phyloP scores from a whole-genome alignment of 2,797 vertebrate genomes.

The Spea hammondii region DNA sequence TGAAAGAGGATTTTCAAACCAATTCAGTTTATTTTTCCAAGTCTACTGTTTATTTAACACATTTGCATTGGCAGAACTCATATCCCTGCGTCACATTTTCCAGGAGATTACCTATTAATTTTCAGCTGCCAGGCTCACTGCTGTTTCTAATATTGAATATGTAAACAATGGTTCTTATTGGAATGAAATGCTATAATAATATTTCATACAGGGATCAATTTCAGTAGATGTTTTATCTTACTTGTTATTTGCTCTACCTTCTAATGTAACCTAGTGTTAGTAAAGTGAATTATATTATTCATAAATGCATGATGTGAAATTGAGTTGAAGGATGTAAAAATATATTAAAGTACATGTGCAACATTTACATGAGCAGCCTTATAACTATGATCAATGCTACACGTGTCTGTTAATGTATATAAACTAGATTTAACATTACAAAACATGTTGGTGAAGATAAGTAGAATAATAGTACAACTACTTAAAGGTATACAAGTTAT shows the following conservation, averaged over 20 bases:
- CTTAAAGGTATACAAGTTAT: too few species aligned
- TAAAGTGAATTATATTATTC: conserved; percentile 55
- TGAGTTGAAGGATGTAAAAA: conserved; percentile 21
- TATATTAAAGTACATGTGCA: conserved; percentile 5
- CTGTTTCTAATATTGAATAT: conserved; percentile 58
- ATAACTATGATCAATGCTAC: too few species aligned
- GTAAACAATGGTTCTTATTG: conserved; percentile 59
- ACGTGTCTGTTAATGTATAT: too few species aligned
- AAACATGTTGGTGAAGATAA: too few species aligned
- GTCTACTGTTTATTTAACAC: conserved; percentile 60
- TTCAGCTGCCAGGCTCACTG: conserved; percentile 57
- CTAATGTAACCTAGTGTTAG: conserved; percentile 59
- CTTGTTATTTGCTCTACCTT: conserved; percentile 64
- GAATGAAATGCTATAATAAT: conserved; percentile 55
- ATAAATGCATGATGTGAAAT: conserved; percentile 45
- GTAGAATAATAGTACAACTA: too few species aligned
- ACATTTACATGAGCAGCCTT: too few species aligned
- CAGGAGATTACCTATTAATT: conserved; percentile 63
- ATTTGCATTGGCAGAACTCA: conserved; percentile 55
- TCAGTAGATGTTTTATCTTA: conserved; percentile 61
- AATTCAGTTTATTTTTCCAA: conserved; percentile 28
- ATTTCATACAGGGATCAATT: conserved; percentile 60
- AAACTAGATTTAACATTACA: too few species aligned
- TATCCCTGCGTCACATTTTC: conserved; percentile 56
- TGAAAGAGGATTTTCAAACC: conserved; percentile 28